Conservation (phyloP, 2,888 invertebrate species). For the Xanthorhoe designata region DNA sequence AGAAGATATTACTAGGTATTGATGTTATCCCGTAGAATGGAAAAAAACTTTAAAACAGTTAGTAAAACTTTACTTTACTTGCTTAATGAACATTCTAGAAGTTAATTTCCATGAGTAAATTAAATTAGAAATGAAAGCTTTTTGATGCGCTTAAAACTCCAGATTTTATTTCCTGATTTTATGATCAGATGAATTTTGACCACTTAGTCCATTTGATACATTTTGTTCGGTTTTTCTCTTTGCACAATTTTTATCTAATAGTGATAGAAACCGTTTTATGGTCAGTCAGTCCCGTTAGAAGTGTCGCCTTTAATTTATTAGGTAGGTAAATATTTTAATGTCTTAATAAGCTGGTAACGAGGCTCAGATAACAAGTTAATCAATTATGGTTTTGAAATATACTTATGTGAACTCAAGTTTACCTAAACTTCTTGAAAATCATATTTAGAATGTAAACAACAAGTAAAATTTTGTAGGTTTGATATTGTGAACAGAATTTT, state of each 20-base stretch:
- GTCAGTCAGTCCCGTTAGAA: slow-evolving; percentile 32
- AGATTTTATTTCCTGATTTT: too few relatives aligned
- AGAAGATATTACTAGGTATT: neutral
- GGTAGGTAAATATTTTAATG: slow-evolving; percentile 43
- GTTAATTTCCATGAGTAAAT: too few relatives aligned
- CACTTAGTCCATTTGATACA: too few relatives aligned
- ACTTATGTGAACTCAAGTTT: slow-evolving; percentile 17
- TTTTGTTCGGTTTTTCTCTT: too few relatives aligned
- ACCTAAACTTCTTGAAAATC: neutral
- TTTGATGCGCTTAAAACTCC: too few relatives aligned
- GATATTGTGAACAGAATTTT: too few relatives aligned
- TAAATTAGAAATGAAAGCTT: too few relatives aligned
- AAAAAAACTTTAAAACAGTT: neutral
- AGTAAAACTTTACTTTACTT: too few relatives aligned
- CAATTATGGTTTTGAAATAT: slow-evolving; percentile 30
- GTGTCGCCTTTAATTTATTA: slow-evolving; percentile 42
- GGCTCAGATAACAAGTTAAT: slow-evolving; percentile 37
- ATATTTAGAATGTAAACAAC: neutral
- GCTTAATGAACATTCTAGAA: too few relatives aligned
- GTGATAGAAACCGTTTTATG: slow-evolving; percentile 38
- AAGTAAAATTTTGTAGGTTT: neutral
- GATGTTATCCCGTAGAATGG: neutral
- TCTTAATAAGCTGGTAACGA: slow-evolving; percentile 41
- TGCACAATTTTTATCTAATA: neutral
- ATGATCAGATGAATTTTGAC: neutral